These are phyloP conservation scores for Micromys minutus DNA, from an alignment of 2,113 vertebrate species.

Conservation along the genomic window DNA sequence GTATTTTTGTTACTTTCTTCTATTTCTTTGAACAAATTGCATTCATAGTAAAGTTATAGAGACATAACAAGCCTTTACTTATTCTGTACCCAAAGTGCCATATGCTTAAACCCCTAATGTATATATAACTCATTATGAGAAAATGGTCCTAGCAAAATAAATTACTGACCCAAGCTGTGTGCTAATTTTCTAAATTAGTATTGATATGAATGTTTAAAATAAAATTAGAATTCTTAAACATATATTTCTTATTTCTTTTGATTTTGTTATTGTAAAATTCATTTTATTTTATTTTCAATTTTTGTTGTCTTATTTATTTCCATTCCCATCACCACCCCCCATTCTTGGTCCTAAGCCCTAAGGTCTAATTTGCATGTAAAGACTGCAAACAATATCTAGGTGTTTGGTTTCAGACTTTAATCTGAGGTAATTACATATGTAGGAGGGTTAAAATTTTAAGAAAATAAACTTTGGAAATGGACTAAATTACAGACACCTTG, in stretches of 20 bases:
- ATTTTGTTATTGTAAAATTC: too few relatives aligned
- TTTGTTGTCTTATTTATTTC: too few relatives aligned
- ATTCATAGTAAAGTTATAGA: background rate
- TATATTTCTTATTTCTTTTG: background rate
- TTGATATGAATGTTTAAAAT: constrained; percentile 32
- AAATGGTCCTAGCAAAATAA: constrained; percentile 1
- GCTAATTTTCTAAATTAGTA: background rate
- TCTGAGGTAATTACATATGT: background rate
- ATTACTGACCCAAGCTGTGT: background rate
- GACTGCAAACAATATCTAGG: background rate
- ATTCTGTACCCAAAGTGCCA: background rate
- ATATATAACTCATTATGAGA: fast-evolving
- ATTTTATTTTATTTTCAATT: too few relatives aligned
- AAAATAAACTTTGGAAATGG: background rate
- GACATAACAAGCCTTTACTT: background rate
- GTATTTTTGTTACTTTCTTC: constrained; percentile 20
- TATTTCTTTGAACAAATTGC: background rate
- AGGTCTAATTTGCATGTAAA: background rate
- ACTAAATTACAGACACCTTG: background rate
- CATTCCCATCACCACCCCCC: too few relatives aligned
- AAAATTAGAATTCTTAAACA: background rate
- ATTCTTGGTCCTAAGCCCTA: background rate
- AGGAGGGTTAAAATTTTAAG: background rate
- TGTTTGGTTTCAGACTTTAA: background rate
- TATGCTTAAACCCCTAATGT: background rate